Evolutionary conservation across 2,888 invertebrate species (phyloP), one percentile per base, ranked within the genome.

Genomic region (Cabera pusaria): DNA sequence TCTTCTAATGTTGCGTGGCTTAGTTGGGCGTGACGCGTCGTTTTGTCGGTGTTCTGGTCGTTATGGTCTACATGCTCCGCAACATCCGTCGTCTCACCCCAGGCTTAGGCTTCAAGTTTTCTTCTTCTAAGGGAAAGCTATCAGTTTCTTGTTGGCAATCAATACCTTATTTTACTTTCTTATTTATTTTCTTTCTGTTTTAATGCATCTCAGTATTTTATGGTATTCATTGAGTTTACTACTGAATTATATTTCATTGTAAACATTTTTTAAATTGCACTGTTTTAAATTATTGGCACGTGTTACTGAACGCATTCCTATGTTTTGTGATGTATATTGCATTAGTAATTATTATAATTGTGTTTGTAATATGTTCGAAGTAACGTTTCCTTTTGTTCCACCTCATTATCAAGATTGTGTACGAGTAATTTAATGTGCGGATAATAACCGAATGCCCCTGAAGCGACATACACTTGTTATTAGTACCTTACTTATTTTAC

Each of bases 51-150:
- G 69, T 68, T 72, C 76, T 74, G 78, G 73, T 68, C 75, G 83
- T 83, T 76, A 74, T 86, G 86, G 86, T 87, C 86, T 86, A 84
- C 63, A 86, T 85, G 77, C 74, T 64, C 45, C 52, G 38, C 56
- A 67, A 70, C 67, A 82, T 82, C 81, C 76, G 73, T 58, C 66
- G 69, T 56, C 62, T 71, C 73, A 81, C 78, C 79, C 73, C 68
- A 66, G 70, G 70, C 71, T 74, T 79, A 59, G 65, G 67, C 68
- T 67, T 71, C 70, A 48, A 52, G 59, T 60, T 69, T 65, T 61
- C 64, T 60, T 66, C 58, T 56, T 44, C 43, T 45, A 37, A 48
- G 52, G 53, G 59, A 68, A 64, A 65, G 64, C 64, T 63, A 64
- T 64, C 54, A 37, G 47, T 65, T 65, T 60, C 63, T 55, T 55